Evolutionary conservation across 2,888 invertebrate species (phyloP).

Genomic region (Pollenia angustigena): DNA sequence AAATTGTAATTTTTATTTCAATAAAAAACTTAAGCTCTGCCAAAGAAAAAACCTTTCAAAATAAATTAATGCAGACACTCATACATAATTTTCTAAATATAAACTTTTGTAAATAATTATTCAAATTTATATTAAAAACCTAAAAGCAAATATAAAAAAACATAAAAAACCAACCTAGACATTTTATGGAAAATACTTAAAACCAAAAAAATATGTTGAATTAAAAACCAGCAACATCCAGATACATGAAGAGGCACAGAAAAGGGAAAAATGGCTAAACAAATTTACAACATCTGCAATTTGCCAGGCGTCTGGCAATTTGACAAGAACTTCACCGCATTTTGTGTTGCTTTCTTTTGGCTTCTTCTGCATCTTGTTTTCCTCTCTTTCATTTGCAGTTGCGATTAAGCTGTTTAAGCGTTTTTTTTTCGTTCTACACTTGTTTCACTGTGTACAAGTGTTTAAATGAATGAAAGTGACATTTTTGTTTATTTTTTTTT

Average conservation of each 20-base stretch:
- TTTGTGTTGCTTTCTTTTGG: conserved; percentile 42
- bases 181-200: conserved; percentile 16
- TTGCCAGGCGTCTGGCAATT: conserved; percentile 71
- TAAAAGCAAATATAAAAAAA: conserved; percentile 1
- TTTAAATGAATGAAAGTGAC: conserved; percentile 71
- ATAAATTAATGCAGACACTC: conserved; percentile 54
- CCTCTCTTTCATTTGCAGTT: conserved; percentile 33
- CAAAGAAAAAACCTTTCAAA: conserved; percentile 13
- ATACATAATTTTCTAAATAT: conserved; percentile 50
- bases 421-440: conserved; percentile 37
- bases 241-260: neutral
- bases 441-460: conserved; percentile 50
- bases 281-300: conserved; percentile 69
- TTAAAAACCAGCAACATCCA: conserved; percentile 13
- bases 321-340: conserved; percentile 68
- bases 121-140: conserved; percentile 60
- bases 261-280: conserved; percentile 31
- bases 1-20: conserved; percentile 15
- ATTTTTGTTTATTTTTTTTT: conserved; percentile 33
- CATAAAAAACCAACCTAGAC: conserved; percentile 38
- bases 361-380: neutral
- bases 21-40: conserved; percentile 18
- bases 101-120: conserved; percentile 62
- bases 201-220: conserved; percentile 18
- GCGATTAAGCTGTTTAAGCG: conserved; percentile 46